Percentiles rank a stretch among this genome's conserved stretches.
These are phyloP conservation scores for Macrocentrus cingulum DNA, from an alignment of 1,140 invertebrate genomes.

Conservation along the genomic window DNA sequence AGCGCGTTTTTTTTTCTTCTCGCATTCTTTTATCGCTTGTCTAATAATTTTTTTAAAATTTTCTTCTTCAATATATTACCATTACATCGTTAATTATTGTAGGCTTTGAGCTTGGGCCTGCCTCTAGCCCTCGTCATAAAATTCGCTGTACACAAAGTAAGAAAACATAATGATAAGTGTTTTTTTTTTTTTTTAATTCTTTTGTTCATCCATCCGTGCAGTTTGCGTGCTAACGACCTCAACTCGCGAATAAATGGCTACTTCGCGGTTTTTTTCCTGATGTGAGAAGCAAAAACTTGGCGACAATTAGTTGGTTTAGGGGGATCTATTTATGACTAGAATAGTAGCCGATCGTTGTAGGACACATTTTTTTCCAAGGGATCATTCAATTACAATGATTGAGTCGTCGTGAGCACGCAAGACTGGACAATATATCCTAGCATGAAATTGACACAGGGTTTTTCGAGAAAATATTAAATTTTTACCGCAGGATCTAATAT, in stretches of 20 bases:
- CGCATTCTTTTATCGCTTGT: slow-evolving; percentile 6
- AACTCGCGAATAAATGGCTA: not conserved
- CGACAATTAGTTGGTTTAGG: not conserved
- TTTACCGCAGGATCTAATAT: no score
- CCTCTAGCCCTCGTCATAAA: slow-evolving; percentile 29
- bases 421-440: no score
- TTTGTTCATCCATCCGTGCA: not conserved
- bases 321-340: no score
- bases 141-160: slow-evolving; percentile 29
- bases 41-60: slow-evolving; percentile 7
- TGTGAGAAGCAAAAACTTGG: not conserved
- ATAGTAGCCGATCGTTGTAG: no score
- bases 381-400: no score
- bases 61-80: slow-evolving; percentile 31
- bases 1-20: not conserved
- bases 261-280: no score
- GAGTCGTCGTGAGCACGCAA: no score
- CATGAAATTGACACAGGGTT: no score
- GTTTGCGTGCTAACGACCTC: not conserved
- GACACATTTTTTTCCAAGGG: no score
- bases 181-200: not conserved
- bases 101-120: slow-evolving; percentile 49
- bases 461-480: no score
- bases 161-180: no score
- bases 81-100: slow-evolving; percentile 48